Conservation (phyloP, 2,113 vertebrate species). For the Falco punctatus region DNA sequence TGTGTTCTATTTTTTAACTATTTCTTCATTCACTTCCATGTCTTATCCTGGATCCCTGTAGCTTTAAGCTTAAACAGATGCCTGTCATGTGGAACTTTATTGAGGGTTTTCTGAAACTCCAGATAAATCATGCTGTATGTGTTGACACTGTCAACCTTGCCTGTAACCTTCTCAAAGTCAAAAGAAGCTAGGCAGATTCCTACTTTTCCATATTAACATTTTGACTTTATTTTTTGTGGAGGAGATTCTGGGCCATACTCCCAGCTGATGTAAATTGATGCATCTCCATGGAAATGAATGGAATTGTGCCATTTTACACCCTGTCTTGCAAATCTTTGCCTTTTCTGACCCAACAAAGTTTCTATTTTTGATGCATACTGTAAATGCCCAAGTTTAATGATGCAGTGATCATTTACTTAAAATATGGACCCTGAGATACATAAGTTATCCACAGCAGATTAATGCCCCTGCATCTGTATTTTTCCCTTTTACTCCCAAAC, state of each 20-base stretch:
- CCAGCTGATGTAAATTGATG: not conserved
- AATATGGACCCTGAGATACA: conserved; percentile 69
- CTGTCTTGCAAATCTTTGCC: conserved; percentile 6
- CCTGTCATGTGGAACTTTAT: conserved; percentile 80
- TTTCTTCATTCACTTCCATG: conserved; percentile 67
- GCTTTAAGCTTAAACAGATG: conserved; percentile 69
- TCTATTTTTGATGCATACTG: conserved; percentile 71
- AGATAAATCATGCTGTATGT: conserved; percentile 77
- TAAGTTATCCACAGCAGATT: conserved; percentile 69
- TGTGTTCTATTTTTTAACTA: conserved; percentile 39
- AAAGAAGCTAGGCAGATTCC: conserved; percentile 64
- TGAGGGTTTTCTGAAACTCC: conserved; percentile 76
- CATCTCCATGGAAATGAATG: not conserved
- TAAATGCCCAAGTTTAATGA: conserved; percentile 76
- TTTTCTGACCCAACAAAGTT: conserved; percentile 61
- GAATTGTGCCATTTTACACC: not conserved
- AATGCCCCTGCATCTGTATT: conserved; percentile 49
- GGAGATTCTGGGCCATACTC: not conserved
- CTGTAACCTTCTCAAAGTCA: conserved; percentile 80
- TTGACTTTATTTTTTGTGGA: conserved; percentile 26
- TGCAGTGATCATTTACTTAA: conserved; percentile 74
- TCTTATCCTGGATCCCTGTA: conserved; percentile 51
- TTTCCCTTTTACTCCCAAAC: conserved; percentile 25
- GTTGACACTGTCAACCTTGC: conserved; percentile 74
- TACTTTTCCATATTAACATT: conserved; percentile 14